Conservation (phyloP, 2,113 vertebrate genomes). For the Semicossyphus pulcher region DNA sequence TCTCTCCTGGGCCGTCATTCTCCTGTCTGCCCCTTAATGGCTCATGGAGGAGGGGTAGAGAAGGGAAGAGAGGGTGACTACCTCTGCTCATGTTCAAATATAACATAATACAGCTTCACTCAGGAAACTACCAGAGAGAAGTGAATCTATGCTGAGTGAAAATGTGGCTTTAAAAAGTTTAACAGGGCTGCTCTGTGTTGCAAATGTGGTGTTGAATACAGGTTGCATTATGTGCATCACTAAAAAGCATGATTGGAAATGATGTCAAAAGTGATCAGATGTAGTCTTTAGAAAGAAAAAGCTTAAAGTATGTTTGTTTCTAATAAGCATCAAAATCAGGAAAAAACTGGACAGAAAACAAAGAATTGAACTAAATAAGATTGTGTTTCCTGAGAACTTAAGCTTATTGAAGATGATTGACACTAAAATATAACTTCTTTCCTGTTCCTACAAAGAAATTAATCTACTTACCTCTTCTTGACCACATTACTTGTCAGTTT, state of each 20-base stretch:
- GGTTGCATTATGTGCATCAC: too few species aligned
- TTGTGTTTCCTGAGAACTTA: background rate
- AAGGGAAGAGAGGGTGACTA: slow-evolving; percentile 40
- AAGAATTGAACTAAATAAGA: background rate
- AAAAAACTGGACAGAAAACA: background rate
- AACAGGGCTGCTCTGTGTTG: background rate
- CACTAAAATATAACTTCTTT: background rate
- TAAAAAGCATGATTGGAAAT: too few species aligned
- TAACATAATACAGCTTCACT: slow-evolving; percentile 45
- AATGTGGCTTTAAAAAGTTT: slow-evolving; percentile 30
- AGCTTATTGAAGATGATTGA: background rate
- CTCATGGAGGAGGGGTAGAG: slow-evolving; percentile 71
- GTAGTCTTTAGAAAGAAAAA: too few species aligned
- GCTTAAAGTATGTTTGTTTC: too few species aligned
- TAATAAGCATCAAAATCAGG: background rate
- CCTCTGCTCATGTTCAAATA: slow-evolving; percentile 48
- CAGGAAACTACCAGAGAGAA: background rate
- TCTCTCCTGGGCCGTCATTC: slow-evolving; percentile 81
- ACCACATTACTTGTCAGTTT: background rate
- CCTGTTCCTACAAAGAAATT: too few species aligned
- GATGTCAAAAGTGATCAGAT: too few species aligned
- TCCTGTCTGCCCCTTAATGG: slow-evolving; percentile 79
- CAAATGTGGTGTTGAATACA: slow-evolving; percentile 3
- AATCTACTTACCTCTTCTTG: background rate
- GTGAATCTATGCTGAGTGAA: background rate